These are phyloP conservation scores for Phenacoccus solenopsis DNA, from an alignment of 1,140 invertebrate species.

Conservation along the genomic window DNA sequence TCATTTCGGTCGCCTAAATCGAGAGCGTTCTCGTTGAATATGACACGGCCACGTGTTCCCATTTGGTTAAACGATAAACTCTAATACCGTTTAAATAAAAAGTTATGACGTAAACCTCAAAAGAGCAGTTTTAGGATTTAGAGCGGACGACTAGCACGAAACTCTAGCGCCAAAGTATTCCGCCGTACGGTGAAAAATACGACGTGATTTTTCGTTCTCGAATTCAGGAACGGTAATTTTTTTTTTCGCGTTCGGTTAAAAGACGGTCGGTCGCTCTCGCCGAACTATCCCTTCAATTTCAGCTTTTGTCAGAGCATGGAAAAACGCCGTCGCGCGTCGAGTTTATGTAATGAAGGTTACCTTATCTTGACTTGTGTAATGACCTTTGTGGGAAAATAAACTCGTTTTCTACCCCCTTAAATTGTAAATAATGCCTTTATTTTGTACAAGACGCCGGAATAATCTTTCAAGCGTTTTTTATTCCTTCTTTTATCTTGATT, in stretches of 20 bases:
- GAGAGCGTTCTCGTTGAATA: neutral
- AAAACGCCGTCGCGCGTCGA: neutral
- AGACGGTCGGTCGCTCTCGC: conserved; percentile 6
- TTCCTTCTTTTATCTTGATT: conserved; percentile 14
- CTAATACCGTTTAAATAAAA: neutral
- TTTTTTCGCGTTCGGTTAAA: neutral
- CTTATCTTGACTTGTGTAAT: conserved; percentile 16
- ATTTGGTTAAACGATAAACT: neutral
- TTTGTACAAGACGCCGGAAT: conserved; percentile 15
- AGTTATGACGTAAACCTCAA: neutral
- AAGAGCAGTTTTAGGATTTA: neutral
- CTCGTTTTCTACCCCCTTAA: conserved; percentile 17
- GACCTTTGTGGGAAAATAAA: conserved; percentile 16
- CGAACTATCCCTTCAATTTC: conserved; percentile 13
- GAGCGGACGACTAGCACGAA: neutral
- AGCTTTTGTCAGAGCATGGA: conserved; percentile 6
- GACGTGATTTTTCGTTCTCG: conserved; percentile 9
- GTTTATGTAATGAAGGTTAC: conserved; percentile 12
- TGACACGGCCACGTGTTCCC: neutral
- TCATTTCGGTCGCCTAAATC: neutral
- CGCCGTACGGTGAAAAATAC: conserved; percentile 7
- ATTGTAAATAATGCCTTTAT: conserved; percentile 17
- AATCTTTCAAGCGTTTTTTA: conserved; percentile 13
- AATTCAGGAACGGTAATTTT: conserved; percentile 12
- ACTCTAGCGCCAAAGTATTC: neutral